A percentile compares a stretch with the other conserved stretches of the same genome.
phyloP scores from a whole-genome alignment of 2,113 vertebrate genomes.

The Psilopogon haemacephalus region DNA sequence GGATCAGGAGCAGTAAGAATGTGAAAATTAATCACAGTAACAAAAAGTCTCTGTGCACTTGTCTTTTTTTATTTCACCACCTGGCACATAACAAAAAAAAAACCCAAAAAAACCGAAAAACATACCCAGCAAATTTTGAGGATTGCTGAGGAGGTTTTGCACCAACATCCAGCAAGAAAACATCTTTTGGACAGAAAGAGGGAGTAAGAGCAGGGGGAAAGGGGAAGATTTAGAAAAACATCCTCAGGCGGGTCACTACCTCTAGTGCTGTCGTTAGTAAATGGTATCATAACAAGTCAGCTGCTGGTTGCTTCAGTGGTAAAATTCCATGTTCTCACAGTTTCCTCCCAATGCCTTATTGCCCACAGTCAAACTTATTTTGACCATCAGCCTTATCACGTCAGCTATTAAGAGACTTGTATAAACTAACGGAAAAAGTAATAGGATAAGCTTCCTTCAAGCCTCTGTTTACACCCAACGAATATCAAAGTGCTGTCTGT shows the following conservation, averaged over 20 bases:
- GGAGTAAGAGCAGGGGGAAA: not conserved
- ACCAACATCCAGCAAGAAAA: not conserved
- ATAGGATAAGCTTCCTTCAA: not conserved
- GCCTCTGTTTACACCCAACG: not conserved
- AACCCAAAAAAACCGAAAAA: too few relatives aligned
- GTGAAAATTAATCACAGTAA: constrained; percentile 62
- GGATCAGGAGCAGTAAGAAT: constrained; percentile 12
- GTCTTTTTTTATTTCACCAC: constrained; percentile 62
- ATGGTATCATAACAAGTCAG: not conserved
- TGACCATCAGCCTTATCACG: not conserved
- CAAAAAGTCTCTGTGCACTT: constrained; percentile 61
- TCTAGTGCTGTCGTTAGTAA: not conserved
- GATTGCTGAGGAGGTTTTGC: not conserved
- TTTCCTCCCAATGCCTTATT: not conserved
- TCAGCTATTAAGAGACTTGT: not conserved
- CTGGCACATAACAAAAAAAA: constrained; percentile 60
- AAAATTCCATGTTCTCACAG: not conserved
- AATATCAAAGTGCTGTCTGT: not conserved
- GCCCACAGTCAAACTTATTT: not conserved
- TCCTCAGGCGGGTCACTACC: not conserved
- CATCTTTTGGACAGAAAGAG: not conserved
- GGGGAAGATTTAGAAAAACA: constrained; percentile 5
- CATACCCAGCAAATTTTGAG: constrained; percentile 16
- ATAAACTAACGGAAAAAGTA: not conserved
- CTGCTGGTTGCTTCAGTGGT: not conserved